Evolutionary conservation across 2,113 vertebrate genomes (phyloP).

Genomic region (Melanotaenia duboulayi): DNA sequence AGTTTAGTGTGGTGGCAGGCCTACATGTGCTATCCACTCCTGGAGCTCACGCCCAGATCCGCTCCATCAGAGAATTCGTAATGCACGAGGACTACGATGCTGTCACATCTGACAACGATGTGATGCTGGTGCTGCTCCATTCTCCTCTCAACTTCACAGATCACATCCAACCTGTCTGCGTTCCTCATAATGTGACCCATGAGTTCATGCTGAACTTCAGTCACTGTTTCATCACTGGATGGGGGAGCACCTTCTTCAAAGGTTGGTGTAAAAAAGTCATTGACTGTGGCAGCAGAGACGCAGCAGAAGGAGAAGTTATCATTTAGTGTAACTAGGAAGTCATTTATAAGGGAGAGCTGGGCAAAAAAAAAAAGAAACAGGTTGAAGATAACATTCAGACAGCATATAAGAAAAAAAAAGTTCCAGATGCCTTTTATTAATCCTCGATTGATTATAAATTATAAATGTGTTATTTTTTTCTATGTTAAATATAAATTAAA

Average conservation of each 20-base stretch:
- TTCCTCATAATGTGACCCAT: constrained; percentile 32
- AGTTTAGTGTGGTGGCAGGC: constrained; percentile 57
- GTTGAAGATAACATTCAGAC: background rate
- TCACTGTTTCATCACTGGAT: constrained; percentile 71
- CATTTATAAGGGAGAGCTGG: background rate
- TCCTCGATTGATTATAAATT: background rate
- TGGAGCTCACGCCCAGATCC: constrained; percentile 46
- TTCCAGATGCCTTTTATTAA: background rate
- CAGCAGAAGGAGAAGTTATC: background rate
- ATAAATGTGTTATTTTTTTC: background rate
- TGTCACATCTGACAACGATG: constrained; percentile 41
- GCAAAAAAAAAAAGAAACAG: background rate
- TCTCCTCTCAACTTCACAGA: constrained; percentile 53
- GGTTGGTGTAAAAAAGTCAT: constrained; percentile 48
- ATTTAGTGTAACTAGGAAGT: background rate
- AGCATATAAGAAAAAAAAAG: background rate
- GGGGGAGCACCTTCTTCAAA: constrained; percentile 58
- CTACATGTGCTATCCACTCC: constrained; percentile 13
- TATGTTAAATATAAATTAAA: background rate
- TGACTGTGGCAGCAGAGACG: background rate
- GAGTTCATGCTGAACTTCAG: constrained; percentile 58
- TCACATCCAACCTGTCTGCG: constrained; percentile 63
- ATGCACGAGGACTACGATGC: constrained; percentile 34
- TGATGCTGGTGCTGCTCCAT: constrained; percentile 61
- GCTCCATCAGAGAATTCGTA: constrained; percentile 34